These are phyloP conservation scores for Cyanocitta stelleri DNA, from an alignment of 2,113 vertebrate species.

Conservation along the genomic window DNA sequence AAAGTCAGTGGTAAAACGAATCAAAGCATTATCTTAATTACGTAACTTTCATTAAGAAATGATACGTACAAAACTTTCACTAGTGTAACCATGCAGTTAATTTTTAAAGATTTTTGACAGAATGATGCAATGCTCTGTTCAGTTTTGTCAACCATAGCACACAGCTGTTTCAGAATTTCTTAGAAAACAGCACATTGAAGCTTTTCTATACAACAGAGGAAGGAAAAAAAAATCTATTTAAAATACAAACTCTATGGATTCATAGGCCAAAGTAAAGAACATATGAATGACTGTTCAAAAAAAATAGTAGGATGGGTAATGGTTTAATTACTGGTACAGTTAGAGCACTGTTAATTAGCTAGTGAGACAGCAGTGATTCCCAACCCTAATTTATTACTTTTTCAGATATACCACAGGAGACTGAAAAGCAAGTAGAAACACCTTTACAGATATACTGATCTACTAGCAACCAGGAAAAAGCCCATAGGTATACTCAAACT, in stretches of 20 bases:
- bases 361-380: not conserved
- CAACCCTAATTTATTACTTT: not conserved
- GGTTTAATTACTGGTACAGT: constrained; percentile 40
- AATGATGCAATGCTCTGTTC: not conserved
- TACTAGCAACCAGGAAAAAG: not conserved
- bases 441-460: not conserved
- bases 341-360: constrained; percentile 22
- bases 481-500: not conserved
- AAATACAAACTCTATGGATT: not conserved
- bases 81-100: not conserved
- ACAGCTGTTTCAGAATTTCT: not conserved
- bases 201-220: not conserved
- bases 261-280: not conserved
- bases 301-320: constrained; percentile 1
- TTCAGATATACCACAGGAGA: not conserved
- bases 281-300: not conserved
- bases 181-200: not conserved
- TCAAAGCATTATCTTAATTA: not conserved
- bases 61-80: not conserved
- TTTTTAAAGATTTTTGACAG: not conserved
- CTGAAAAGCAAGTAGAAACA: not conserved
- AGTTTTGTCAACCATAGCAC: not conserved
- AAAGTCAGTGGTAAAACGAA: not conserved
- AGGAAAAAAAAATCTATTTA: not conserved
- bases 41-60: not conserved